A percentile compares a stretch with the other conserved stretches of the same genome.
Evolutionary conservation across 92 coral and sea anemone species (phyloP).

Genomic region (Parazoanthus darwini): DNA sequence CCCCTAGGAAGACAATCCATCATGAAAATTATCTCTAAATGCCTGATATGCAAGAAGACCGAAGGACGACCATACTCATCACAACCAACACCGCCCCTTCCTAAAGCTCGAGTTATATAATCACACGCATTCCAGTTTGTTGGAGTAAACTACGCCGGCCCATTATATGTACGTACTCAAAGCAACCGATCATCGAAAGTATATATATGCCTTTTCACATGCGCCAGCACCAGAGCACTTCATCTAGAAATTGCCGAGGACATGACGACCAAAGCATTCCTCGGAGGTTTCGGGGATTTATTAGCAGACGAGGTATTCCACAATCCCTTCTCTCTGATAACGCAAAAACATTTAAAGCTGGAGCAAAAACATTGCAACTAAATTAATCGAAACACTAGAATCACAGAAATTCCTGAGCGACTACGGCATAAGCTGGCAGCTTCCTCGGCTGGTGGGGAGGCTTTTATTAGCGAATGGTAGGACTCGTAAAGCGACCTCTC

Average conservation of each 20-base stretch:
- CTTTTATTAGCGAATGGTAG: slow-evolving; percentile 49
- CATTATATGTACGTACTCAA: slow-evolving; percentile 44
- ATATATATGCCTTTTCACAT: slow-evolving; percentile 55
- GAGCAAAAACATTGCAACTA: slow-evolving; percentile 45
- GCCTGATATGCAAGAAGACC: too few species aligned
- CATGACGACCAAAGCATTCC: slow-evolving; percentile 45
- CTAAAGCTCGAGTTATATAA: slow-evolving; percentile 24
- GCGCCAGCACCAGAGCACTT: slow-evolving; percentile 50
- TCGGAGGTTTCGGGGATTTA: slow-evolving; percentile 52
- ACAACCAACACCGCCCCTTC: too few species aligned
- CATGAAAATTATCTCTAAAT: too few species aligned
- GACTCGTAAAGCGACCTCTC: slow-evolving; percentile 50
- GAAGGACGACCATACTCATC: too few species aligned
- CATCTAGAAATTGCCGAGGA: slow-evolving; percentile 56
- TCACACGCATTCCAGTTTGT: background rate
- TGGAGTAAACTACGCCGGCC: slow-evolving; percentile 62
- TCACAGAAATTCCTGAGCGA: slow-evolving; percentile 47
- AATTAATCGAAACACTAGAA: slow-evolving; percentile 30
- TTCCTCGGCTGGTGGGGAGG: too few species aligned
- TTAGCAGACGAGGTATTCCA: slow-evolving; percentile 53
- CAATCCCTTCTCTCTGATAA: slow-evolving; percentile 53
- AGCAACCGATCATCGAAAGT: slow-evolving; percentile 39
- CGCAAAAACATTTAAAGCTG: slow-evolving; percentile 59
- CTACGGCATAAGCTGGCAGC: slow-evolving; percentile 52
- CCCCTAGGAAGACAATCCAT: slow-evolving; percentile 29